Base-by-base conservation (phyloP, 2,888 invertebrate genomes). In the Sylvicola cinctus region DNA sequence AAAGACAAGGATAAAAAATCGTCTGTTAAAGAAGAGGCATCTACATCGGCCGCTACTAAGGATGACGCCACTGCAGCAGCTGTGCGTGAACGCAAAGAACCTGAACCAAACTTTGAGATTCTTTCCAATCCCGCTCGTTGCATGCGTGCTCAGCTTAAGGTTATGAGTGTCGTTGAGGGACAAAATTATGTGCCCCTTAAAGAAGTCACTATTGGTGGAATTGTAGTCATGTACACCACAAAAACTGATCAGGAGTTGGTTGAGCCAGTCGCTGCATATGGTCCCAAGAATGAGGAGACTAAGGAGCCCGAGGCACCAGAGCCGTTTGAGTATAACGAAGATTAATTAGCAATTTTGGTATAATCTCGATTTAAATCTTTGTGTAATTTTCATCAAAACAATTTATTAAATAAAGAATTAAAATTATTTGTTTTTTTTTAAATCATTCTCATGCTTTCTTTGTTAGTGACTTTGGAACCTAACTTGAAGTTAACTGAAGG, bases 281-380 rank as follows among this genome's bases (percentile, higher is more conserved):
- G 87, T 1, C 85, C 83, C 3, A 84, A 84, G 53, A 74, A 78
- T 13, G 93, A 91, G 42, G 95, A 95, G 49, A 90, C 88, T 46
- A 87, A 87, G 49, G 95, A 96, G 58, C 91, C 95, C 1, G 90
- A 90, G 48, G 88, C 93, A 29, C 95, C 95, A 50, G 93, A 93
- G 65, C 90, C 95, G 42, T 96, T 96, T 54, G 91, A 93, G 61
- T 96, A 84, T 62, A 72, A 73, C 46, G 93, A 95, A 57, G 80
- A 80, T 55, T 74, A 67, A 64, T 43, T 34, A 32, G 8, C 10
- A 25, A 10, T 29, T 25, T 25, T 25, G 29, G 4, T 28, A 13
- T 20, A 20, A 13, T 31, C 8, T 20, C 20, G 8, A 4, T 20
- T 20, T 20, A 20, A 20, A 20, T 20, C 8, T 8, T 20, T 20